phyloP scores from a whole-genome alignment of 2,888 invertebrate genomes.

The Amphipyra tragopoginis region DNA sequence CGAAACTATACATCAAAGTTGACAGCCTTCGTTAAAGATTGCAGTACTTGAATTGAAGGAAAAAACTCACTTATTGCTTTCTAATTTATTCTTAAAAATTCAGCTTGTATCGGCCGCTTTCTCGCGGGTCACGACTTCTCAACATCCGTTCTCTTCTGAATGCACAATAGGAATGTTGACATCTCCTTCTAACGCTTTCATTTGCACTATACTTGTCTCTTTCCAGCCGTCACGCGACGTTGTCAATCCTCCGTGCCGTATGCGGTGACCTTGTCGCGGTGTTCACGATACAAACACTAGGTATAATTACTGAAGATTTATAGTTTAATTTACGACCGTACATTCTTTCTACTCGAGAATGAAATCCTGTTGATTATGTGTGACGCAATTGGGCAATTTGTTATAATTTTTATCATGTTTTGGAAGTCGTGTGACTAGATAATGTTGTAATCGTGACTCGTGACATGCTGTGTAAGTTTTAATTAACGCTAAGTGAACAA shows the following conservation, averaged over 20 bases:
- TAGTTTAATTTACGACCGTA: constrained; percentile 63
- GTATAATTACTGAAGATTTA: constrained; percentile 75
- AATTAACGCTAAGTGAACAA: constrained; percentile 35
- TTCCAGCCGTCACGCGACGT: constrained; percentile 73
- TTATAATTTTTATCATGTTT: constrained; percentile 45
- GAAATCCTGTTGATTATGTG: constrained; percentile 44
- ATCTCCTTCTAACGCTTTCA: constrained; percentile 68
- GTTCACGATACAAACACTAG: constrained; percentile 71
- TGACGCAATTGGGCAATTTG: constrained; percentile 43
- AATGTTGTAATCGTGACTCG: constrained; percentile 33
- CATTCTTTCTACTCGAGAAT: constrained; percentile 54
- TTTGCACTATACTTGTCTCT: constrained; percentile 58
- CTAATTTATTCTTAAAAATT: constrained; percentile 84
- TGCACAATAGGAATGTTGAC: constrained; percentile 79
- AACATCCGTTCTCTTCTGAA: constrained; percentile 86
- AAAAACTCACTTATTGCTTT: constrained; percentile 66
- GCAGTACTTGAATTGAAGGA: constrained; percentile 8
- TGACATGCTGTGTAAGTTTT: constrained; percentile 24
- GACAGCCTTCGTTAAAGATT: constrained; percentile 33
- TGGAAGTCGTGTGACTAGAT: constrained; percentile 23
- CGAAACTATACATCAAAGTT: constrained; percentile 4
- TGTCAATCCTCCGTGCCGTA: constrained; percentile 75
- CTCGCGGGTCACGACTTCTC: constrained; percentile 86
- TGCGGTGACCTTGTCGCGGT: constrained; percentile 83
- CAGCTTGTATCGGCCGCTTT: constrained; percentile 81